Evolutionary conservation across 92 coral and sea anemone species (phyloP).

Genomic region (Epizoanthus rinbou): DNA sequence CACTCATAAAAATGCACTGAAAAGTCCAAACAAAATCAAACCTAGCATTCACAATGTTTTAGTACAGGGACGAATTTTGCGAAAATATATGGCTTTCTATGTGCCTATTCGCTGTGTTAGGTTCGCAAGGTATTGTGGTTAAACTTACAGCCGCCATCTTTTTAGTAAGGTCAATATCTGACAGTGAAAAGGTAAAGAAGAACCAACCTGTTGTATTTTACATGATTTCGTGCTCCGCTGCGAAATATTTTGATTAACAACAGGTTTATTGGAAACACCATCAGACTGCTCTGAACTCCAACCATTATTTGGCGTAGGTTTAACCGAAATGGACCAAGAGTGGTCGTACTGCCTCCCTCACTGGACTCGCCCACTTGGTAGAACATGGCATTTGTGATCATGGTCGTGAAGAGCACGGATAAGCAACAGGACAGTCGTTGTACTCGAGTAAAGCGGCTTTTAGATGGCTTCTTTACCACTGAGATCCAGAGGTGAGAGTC

Average conservation of each 20-base stretch:
- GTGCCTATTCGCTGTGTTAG: too few species aligned
- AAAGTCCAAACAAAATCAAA: too few species aligned
- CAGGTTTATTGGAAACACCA: conserved; percentile 84
- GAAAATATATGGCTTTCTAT: too few species aligned
- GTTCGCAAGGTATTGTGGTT: too few species aligned
- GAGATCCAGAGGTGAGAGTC: conserved; percentile 95
- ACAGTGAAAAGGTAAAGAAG: too few species aligned
- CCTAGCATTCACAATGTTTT: too few species aligned
- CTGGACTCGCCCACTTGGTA: conserved; percentile 63
- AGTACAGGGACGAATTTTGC: too few species aligned
- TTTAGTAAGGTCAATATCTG: too few species aligned
- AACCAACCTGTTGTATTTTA: too few species aligned
- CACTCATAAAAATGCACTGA: too few species aligned
- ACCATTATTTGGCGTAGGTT: conserved; percentile 73
- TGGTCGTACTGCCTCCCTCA: conserved; percentile 54
- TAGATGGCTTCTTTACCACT: conserved; percentile 82
- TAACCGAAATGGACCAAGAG: conserved; percentile 76
- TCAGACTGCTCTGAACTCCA: conserved; percentile 88
- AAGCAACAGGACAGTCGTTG: conserved; percentile 88
- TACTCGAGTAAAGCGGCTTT: conserved; percentile 84
- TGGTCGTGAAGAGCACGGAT: conserved; percentile 79
- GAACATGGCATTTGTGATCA: conserved; percentile 95
- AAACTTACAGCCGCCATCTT: too few species aligned
- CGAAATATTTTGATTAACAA: conserved; percentile 71
- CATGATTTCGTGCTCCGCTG: too few species aligned